These are phyloP conservation scores for Scrobipalpa costella DNA, from an alignment of 2,888 invertebrate species.

Conservation along the genomic window DNA sequence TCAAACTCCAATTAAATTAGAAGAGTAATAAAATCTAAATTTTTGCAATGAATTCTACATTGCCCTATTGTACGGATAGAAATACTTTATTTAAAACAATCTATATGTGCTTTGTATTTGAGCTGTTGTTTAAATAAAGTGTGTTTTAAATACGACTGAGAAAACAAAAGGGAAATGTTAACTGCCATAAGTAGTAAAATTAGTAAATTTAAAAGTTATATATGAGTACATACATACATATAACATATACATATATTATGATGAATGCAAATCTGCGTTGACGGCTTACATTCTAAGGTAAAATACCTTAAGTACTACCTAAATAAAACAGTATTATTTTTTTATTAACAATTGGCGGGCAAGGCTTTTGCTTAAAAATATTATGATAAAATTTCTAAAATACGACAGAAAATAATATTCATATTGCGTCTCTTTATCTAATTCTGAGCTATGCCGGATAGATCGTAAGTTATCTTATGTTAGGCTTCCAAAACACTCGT, in stretches of 20 bases:
- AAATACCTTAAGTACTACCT: background rate
- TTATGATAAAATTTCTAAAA: slow-evolving; percentile 43
- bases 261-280: slow-evolving; percentile 32
- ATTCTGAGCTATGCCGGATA: slow-evolving; percentile 75
- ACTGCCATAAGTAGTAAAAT: slow-evolving; percentile 24
- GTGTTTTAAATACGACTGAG: slow-evolving; percentile 9
- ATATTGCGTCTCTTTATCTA: slow-evolving; percentile 65
- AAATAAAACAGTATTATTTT: slow-evolving; percentile 43
- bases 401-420: slow-evolving; percentile 17
- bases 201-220: slow-evolving; percentile 9
- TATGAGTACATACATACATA: too few species aligned
- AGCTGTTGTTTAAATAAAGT: background rate
- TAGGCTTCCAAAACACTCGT: slow-evolving; percentile 8
- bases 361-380: slow-evolving; percentile 56
- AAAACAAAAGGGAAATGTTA: background rate
- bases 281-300: slow-evolving; percentile 33
- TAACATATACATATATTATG: background rate
- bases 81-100: background rate
- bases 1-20: background rate
- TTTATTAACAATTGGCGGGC: slow-evolving; percentile 48
- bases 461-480: slow-evolving; percentile 23
- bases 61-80: background rate
- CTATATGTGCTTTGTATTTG: too few species aligned
- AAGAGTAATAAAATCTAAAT: background rate
- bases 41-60: background rate